Evolutionary conservation across 1,140 invertebrate genomes (phyloP).

Genomic region (Mamestra configurata): DNA sequence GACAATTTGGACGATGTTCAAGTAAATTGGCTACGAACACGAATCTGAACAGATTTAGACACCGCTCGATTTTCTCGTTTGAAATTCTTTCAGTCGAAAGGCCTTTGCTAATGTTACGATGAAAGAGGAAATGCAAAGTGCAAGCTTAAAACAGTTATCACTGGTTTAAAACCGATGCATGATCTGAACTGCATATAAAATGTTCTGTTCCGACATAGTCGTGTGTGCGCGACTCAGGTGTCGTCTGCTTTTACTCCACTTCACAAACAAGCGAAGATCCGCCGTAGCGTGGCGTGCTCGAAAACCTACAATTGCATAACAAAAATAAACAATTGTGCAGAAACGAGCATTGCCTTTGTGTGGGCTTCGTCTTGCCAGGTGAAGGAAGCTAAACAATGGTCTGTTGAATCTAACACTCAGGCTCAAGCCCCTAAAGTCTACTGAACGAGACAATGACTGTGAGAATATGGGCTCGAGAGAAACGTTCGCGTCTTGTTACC

Average conservation of each 20-base stretch:
- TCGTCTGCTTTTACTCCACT: constrained; percentile 65
- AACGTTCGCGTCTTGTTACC: constrained; percentile 83
- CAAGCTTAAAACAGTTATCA: neutral
- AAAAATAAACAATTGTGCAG: constrained; percentile 82
- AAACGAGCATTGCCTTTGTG: constrained; percentile 81
- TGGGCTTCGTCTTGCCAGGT: constrained; percentile 79
- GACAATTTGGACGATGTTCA: constrained; percentile 32
- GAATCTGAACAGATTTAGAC: constrained; percentile 23
- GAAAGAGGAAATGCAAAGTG: neutral
- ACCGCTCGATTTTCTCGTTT: constrained; percentile 14
- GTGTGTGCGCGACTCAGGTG: constrained; percentile 34
- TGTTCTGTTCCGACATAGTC: constrained; percentile 32
- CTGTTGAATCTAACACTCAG: constrained; percentile 73
- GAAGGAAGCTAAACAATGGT: constrained; percentile 84
- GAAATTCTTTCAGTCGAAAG: constrained; percentile 9
- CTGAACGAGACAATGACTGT: constrained; percentile 79
- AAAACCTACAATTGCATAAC: constrained; percentile 83
- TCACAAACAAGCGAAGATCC: constrained; percentile 77
- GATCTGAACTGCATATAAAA: neutral
- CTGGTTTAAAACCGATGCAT: neutral
- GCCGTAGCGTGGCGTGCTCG: constrained; percentile 72
- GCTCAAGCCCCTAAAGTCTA: constrained; percentile 80
- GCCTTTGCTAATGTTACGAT: neutral
- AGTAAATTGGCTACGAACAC: constrained; percentile 24
- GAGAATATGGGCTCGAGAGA: constrained; percentile 80